phyloP scores from a whole-genome alignment of 1,140 invertebrate genomes.

The Microplitis demolitor region DNA sequence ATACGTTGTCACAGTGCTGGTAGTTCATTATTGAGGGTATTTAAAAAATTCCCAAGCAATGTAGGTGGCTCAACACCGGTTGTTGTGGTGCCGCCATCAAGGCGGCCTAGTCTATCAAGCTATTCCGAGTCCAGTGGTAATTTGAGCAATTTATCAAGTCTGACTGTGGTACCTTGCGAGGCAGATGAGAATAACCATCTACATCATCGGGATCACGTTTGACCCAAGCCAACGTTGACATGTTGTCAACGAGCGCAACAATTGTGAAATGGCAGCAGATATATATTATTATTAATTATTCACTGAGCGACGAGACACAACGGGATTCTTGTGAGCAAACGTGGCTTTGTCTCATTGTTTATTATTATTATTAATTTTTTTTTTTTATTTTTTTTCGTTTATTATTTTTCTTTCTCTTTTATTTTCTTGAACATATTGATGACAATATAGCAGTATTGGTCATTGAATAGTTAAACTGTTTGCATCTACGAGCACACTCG shows the following conservation, averaged over 20 bases:
- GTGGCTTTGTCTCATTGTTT: too few relatives aligned
- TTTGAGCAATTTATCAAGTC: constrained; percentile 54
- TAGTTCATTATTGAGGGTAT: constrained; percentile 49
- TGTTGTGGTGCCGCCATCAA: constrained; percentile 29
- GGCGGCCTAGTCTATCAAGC: constrained; percentile 49
- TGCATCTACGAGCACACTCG: not conserved
- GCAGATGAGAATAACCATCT: constrained; percentile 47
- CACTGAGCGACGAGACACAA: too few relatives aligned
- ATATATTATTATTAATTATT: too few relatives aligned
- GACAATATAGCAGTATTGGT: not conserved
- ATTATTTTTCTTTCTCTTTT: not conserved
- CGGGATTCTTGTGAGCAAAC: too few relatives aligned
- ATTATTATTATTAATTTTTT: too few relatives aligned
- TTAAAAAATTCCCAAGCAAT: constrained; percentile 41
- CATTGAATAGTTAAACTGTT: not conserved
- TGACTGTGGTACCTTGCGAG: constrained; percentile 57
- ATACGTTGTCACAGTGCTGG: constrained; percentile 55
- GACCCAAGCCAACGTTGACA: constrained; percentile 42
- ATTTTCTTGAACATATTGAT: not conserved
- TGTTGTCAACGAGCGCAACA: not conserved
- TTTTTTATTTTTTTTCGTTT: too few relatives aligned
- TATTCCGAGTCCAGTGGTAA: constrained; percentile 56
- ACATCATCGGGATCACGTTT: constrained; percentile 44
- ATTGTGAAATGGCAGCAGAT: not conserved
- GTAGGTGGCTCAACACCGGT: constrained; percentile 37